phyloP scores from a whole-genome alignment of 2,888 invertebrate species.

The Ashinkailepas kermadecensis region DNA sequence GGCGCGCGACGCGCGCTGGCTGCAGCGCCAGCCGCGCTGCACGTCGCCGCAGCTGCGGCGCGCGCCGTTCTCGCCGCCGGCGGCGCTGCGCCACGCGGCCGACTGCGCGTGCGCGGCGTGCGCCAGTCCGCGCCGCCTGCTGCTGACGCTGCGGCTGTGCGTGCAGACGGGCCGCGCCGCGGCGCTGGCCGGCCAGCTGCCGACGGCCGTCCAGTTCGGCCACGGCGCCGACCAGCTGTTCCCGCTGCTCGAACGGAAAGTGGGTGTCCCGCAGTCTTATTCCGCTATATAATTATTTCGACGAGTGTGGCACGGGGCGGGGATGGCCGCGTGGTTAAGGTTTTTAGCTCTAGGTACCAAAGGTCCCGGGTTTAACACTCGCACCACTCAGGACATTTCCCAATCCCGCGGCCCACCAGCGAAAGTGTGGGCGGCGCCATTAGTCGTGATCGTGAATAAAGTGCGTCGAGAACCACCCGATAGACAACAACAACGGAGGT shows the following conservation, averaged over 20 bases:
- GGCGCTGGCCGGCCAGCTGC: not conserved
- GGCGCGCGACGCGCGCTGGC: constrained; percentile 15
- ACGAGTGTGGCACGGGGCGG: not conserved
- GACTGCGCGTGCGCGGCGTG: not conserved
- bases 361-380: too few relatives aligned
- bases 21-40: constrained; percentile 6
- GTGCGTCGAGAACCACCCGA: too few relatives aligned
- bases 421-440: too few relatives aligned
- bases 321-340: too few relatives aligned
- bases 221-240: not conserved
- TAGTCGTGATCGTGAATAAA: too few relatives aligned
- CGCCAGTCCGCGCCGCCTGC: not conserved
- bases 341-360: too few relatives aligned
- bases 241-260: not conserved
- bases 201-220: not conserved
- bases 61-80: not conserved
- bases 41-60: constrained; percentile 9
- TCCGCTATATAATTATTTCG: too few relatives aligned
- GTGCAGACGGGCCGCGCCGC: constrained; percentile 1
- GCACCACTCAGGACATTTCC: too few relatives aligned
- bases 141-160: not conserved
- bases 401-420: too few relatives aligned
- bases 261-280: not conserved
- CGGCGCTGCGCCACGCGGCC: constrained; percentile 9
- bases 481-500: too few relatives aligned